Base-by-base conservation (phyloP, 2,797 vertebrate genomes). In the Phylloscopus collybita region DNA sequence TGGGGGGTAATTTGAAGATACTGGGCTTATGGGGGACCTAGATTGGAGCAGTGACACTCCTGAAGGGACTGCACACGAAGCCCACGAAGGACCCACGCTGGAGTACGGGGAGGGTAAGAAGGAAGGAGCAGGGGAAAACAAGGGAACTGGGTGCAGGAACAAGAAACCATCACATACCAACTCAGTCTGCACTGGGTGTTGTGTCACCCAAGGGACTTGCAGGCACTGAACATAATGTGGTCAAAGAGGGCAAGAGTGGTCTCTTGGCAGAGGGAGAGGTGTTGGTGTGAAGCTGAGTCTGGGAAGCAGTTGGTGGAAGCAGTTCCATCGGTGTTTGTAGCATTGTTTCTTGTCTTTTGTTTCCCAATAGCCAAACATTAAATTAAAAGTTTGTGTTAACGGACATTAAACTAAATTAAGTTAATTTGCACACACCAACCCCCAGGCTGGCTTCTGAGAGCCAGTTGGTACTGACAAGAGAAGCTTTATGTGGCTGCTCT, bases 181-280 rank as follows among this genome's bases (percentile, higher is more conserved):
- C 18, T 42, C 60, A 59, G 8, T 2, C 26, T 80, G 44, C 0
- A 1, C 44, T 62, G 32, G 13, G 3, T 12, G 1, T 18, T 62
- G 5, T 40, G 12, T 36, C n/a, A 64, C 11, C 6, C 8, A 56
- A 56, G 4, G 34, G n/a, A 73, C n/a, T 44, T 38, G 7, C 30
- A 70, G n/a, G 5, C 12, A 70, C 27, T 19, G 40, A 45, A 65
- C 0, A 0, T 8, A 42, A 47, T 0, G 2, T 18, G 20, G 27
- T 40, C 30, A 64, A 64, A 78, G 36, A 86, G 32, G 17, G 19
- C 6, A n/a, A 90, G 27, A 86, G 53, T 11, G 12, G 21, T 20
- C 36, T 23, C 0, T 0, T 26, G 4, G 16, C 20, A 29, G 19
- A 57, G 16, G 12, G 8, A 79, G 25, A 80, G 32, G 18, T 50